Evolutionary conservation across 2,888 invertebrate genomes (phyloP), one percentile per base, ranked within the genome.

Genomic region (Poecilobothrus nobilitatus): DNA sequence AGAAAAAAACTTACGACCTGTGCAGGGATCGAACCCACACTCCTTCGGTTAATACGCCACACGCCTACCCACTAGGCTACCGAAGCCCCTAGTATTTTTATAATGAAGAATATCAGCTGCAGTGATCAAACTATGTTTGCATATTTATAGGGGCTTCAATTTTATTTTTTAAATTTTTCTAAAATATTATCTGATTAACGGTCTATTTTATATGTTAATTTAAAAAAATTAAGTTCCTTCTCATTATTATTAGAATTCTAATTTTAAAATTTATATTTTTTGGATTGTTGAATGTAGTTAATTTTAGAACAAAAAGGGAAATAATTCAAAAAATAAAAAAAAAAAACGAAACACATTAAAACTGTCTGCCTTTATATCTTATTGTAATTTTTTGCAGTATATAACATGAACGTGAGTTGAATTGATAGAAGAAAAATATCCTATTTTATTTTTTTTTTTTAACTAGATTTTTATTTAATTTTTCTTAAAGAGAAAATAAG

Each of bases 261-360:
- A 53, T 53, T 53, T 53, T 53, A 53, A 27, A 53, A 53, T 53
- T 53, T 53, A 53, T 53, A n/a, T n/a, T n/a, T n/a, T 53, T 18
- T 12, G 1, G 5, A 53, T 53, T 53, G 53, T 53, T 53, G 53
- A 9, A 53, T 53, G 53, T 18, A 53, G 18, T n/a, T 15, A 53
- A 53, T 2, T 53, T 53, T 53, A 53, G 18, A 18, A 53, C 1
- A 53, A 15, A 53, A 12, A 44, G 3, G 3, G 15, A 44, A 18
- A 53, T 3, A 53, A 4, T 53, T 18, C 9, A 53, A 53, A 12
- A 53, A 53, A 53, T 6, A 12, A 15, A 44, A 44, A 15, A 15
- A 44, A 44, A 15, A 44, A 15, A 44, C 6, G 6, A 44, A 44
- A 44, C 6, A 44, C 6, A 53, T 53, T 37, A 37, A 37, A 37